Base-by-base conservation (phyloP, 2,113 vertebrate genomes). In the Halichoeres trimaculatus region DNA sequence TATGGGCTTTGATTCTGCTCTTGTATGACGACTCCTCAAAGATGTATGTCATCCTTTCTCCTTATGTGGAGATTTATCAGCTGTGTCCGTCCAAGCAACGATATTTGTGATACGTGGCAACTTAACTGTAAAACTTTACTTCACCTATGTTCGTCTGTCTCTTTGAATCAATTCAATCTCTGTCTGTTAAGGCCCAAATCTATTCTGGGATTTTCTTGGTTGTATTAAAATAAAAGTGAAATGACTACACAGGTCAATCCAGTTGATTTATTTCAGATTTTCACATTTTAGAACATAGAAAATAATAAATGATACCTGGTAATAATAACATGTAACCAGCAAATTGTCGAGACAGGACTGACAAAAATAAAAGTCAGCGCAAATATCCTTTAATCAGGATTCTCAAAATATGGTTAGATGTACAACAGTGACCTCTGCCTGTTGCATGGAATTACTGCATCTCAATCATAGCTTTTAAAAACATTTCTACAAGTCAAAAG, bases 391-490 rank as follows among this genome's bases (percentile, higher is more conserved):
- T 7, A 3, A 30, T 30, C 6, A 8, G 7, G 4, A 14, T 45
- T 14, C 7, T 16, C 45, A 10, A n/a, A 48, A 48, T 19, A 48
- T 19, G 22, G 69, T 34, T 48, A 16, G 4, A 57, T 16, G 62
- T 35, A n/a, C 59, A 79, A 82, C 74, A 79, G 68, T 68, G 60
- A 50, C 75, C 71, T 45, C 75, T 80, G 34, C 61, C 51, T 55
- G 64, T 41, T 24, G 36, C n/a, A 50, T 9, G 4, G 48, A 55
- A 51, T 52, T 17, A 55, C 47, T 50, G n/a, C 7, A 30, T 30
- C 30, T 30, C 3, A 30, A 4, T 4, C 3, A 4, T 30, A 30
- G 30, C 30, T 30, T 30, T 30, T 30, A 6, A 30, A 30, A n/a
- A n/a, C n/a, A n/a, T n/a, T n/a, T n/a, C n/a, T n/a, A n/a, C n/a